Conservation (phyloP, 1,140 invertebrate species). For the Sitophilus oryzae region DNA sequence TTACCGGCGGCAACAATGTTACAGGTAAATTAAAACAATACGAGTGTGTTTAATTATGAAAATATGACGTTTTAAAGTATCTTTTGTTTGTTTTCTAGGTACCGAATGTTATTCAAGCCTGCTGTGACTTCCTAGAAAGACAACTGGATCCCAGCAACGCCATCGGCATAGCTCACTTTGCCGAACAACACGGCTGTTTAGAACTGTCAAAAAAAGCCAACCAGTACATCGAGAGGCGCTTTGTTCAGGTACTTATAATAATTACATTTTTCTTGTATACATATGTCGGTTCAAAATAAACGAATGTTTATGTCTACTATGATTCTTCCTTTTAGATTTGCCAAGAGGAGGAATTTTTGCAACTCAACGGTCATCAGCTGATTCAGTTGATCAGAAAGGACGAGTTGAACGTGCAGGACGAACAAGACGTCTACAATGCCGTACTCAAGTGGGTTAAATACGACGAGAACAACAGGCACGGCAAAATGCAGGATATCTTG, state of each 20-base stretch:
- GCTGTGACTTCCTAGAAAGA: slow-evolving; percentile 82
- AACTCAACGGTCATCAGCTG: slow-evolving; percentile 71
- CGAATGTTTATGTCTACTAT: background rate
- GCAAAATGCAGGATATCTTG: slow-evolving; percentile 81
- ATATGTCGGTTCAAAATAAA: background rate
- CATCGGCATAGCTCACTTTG: slow-evolving; percentile 87
- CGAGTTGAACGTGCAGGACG: slow-evolving; percentile 84
- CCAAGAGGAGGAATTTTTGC: slow-evolving; percentile 85
- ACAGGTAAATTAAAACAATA: no score
- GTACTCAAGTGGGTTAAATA: slow-evolving; percentile 87
- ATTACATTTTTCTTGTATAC: background rate
- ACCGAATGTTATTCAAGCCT: slow-evolving; percentile 83
- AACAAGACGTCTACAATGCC: slow-evolving; percentile 85
- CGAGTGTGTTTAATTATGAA: slow-evolving; percentile 4
- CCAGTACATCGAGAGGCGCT: slow-evolving; percentile 85
- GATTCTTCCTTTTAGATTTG: slow-evolving; percentile 57
- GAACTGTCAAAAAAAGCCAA: slow-evolving; percentile 79
- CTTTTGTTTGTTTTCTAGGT: slow-evolving; percentile 58
- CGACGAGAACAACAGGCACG: slow-evolving; percentile 74
- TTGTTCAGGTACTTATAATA: slow-evolving; percentile 78
- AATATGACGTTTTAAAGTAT: no score
- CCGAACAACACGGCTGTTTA: slow-evolving; percentile 82
- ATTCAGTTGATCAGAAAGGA: slow-evolving; percentile 77
- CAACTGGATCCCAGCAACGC: slow-evolving; percentile 90
- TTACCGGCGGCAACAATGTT: slow-evolving; percentile 91